Evolutionary conservation across 2,888 invertebrate genomes (phyloP).

Genomic region (Mycalesis mineus): DNA sequence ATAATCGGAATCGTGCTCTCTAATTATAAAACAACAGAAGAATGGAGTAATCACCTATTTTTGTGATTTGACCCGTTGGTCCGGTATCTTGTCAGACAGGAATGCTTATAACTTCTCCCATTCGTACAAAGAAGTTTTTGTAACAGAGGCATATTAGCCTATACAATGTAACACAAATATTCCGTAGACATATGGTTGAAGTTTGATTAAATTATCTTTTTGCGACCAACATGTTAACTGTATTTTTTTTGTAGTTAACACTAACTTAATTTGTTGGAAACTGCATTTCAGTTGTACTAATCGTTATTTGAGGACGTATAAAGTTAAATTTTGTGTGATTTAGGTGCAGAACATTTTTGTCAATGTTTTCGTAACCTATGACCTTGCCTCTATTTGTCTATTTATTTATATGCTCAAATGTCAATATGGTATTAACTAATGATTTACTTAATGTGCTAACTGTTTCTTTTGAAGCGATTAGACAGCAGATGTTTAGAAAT

Average conservation of each 20-base stretch:
- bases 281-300: conserved; percentile 1
- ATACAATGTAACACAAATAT: background rate
- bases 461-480: conserved; percentile 17
- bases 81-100: background rate
- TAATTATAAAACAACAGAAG: too few relatives aligned
- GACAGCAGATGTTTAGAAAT: conserved; percentile 15
- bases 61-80: background rate
- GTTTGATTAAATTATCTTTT: conserved; percentile 29
- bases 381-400: conserved; percentile 52
- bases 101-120: background rate
- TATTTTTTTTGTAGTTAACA: conserved; percentile 54
- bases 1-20: background rate
- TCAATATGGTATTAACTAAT: conserved; percentile 44
- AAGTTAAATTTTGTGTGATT: background rate
- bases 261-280: conserved; percentile 28
- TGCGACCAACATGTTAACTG: conserved; percentile 41
- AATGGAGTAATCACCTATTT: background rate
- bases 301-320: conserved; percentile 28
- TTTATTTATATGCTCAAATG: conserved; percentile 56
- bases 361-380: conserved; percentile 44
- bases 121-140: background rate
- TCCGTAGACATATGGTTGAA: conserved; percentile 31
- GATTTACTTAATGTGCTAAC: conserved; percentile 43
- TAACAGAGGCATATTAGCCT: background rate
- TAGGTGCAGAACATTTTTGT: background rate